Conservation (phyloP, 92 coral and sea anemone species). For the Actinostola sp. region DNA sequence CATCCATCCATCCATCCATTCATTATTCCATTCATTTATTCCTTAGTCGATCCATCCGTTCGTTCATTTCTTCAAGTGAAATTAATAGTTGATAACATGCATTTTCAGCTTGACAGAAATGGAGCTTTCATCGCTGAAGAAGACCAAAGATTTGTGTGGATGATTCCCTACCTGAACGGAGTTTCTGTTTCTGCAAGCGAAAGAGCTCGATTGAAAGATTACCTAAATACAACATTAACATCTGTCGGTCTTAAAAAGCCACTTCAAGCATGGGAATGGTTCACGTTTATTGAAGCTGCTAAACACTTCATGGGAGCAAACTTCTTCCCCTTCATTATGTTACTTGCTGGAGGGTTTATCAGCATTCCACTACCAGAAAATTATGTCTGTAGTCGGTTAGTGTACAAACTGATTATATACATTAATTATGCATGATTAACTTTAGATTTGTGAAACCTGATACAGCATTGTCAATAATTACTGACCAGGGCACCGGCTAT, state of each 20-base stretch:
- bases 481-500: too few relatives aligned
- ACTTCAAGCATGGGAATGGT: constrained; percentile 18
- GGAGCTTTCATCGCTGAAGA: constrained; percentile 1
- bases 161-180: constrained; percentile 26
- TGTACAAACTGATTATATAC: too few relatives aligned
- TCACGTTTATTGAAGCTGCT: neutral
- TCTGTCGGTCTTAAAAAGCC: constrained; percentile 11
- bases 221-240: too few relatives aligned
- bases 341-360: constrained; percentile 36
- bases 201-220: too few relatives aligned
- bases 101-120: constrained; percentile 17
- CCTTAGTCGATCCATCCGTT: too few relatives aligned
- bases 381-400: constrained; percentile 40
- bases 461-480: too few relatives aligned
- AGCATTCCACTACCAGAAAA: constrained; percentile 39
- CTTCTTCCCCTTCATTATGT: constrained; percentile 20
- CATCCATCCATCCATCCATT: too few relatives aligned
- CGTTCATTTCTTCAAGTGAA: too few relatives aligned
- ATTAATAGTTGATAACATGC: too few relatives aligned
- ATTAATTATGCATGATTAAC: too few relatives aligned
- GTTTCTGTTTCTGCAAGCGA: neutral
- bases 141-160: constrained; percentile 8
- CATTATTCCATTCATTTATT: too few relatives aligned
- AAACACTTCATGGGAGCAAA: constrained; percentile 30
- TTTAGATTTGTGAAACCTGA: too few relatives aligned